phyloP scores from a whole-genome alignment of 2,888 invertebrate species.

The Acleris sparsana region DNA sequence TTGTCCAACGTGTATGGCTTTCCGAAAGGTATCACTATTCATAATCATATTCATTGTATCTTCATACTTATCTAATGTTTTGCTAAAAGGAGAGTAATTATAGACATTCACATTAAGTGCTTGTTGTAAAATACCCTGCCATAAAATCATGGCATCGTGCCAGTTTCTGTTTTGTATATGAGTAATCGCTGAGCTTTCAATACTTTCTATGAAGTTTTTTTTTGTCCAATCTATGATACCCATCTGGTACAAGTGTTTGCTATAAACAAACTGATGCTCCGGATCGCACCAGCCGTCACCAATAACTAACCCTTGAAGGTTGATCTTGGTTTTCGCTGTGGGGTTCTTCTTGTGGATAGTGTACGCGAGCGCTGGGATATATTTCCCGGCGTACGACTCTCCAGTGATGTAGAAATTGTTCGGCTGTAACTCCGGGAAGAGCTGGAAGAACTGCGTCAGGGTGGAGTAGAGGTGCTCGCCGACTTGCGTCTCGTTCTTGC shows the following conservation, averaged over 20 bases:
- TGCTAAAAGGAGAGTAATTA: conserved; percentile 52
- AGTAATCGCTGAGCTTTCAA: background rate
- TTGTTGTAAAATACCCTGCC: background rate
- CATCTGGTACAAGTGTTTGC: conserved; percentile 33
- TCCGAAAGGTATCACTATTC: conserved; percentile 71
- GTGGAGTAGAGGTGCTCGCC: conserved; percentile 91
- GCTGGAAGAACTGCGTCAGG: conserved; percentile 90
- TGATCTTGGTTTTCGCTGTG: conserved; percentile 86
- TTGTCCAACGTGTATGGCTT: conserved; percentile 89
- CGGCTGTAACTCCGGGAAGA: conserved; percentile 89
- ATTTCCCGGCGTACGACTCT: conserved; percentile 94
- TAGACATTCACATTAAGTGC: background rate
- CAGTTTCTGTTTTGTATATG: conserved; percentile 12
- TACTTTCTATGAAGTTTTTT: background rate
- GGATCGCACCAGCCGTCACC: conserved; percentile 38
- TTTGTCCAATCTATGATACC: conserved; percentile 30
- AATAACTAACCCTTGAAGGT: conserved; percentile 62
- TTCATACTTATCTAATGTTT: no score
- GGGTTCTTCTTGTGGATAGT: conserved; percentile 87
- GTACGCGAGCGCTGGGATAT: conserved; percentile 89
- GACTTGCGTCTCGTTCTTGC: conserved; percentile 90
- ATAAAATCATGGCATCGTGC: background rate
- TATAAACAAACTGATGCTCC: conserved; percentile 33
- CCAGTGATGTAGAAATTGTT: conserved; percentile 94
- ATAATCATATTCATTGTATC: background rate